These are phyloP conservation scores for Muscina levida DNA, from an alignment of 2,888 invertebrate genomes.

Conservation along the genomic window DNA sequence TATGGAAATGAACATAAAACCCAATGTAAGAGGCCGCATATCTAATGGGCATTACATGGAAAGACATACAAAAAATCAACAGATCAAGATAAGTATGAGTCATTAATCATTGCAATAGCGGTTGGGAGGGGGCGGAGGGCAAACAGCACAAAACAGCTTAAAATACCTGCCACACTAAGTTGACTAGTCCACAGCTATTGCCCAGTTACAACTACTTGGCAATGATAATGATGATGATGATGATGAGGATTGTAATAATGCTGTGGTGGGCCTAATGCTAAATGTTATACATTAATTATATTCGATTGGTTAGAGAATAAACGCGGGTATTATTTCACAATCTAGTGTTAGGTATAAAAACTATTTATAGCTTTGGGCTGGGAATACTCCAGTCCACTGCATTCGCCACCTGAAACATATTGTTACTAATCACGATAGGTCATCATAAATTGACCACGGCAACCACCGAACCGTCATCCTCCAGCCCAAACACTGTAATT, in stretches of 20 bases:
- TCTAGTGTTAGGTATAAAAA: slow-evolving; percentile 49
- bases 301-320: not conserved
- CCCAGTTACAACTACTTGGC: too few species aligned
- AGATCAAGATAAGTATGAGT: slow-evolving; percentile 55
- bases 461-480: not conserved
- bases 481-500: slow-evolving; percentile 6
- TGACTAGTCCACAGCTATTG: not conserved
- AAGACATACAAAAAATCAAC: slow-evolving; percentile 40
- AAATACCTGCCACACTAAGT: slow-evolving; percentile 22
- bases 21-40: slow-evolving; percentile 9
- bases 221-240: too few species aligned
- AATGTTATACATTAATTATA: slow-evolving; percentile 59
- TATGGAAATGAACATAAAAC: slow-evolving; percentile 22
- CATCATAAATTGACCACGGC: slow-evolving; percentile 47
- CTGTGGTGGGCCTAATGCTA: slow-evolving; percentile 40
- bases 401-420: slow-evolving; percentile 1
- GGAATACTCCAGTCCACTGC: not conserved
- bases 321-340: slow-evolving; percentile 46
- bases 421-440: slow-evolving; percentile 40
- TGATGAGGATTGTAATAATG: too few species aligned
- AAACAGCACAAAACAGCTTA: slow-evolving; percentile 15
- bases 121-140: not conserved
- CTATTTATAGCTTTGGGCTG: not conserved
- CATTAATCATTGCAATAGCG: slow-evolving; percentile 55
- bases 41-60: not conserved